phyloP scores from a whole-genome alignment of 2,113 vertebrate species.

The Amazona vittata region DNA sequence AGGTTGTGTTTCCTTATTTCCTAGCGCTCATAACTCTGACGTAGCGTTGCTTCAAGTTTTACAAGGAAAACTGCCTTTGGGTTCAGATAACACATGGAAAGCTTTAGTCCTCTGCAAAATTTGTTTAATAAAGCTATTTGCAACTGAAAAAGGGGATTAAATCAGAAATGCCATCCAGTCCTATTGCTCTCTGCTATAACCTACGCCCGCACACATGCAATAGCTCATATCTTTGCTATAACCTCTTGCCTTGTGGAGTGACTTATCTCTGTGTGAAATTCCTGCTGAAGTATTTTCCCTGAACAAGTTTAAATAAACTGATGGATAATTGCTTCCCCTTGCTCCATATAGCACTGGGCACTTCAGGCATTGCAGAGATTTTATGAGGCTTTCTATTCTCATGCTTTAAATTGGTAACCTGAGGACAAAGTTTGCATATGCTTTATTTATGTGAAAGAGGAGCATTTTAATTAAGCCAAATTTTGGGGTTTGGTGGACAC shows the following conservation, averaged over 20 bases:
- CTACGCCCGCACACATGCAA: not conserved
- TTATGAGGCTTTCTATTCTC: not conserved
- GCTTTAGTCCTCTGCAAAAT: not conserved
- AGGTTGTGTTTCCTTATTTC: conserved; percentile 18
- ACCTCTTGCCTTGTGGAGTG: not conserved
- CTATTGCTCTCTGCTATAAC: not conserved
- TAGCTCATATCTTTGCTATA: not conserved
- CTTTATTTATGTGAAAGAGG: not conserved
- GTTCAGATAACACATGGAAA: not conserved
- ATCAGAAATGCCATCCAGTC: not conserved
- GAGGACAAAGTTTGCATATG: not conserved
- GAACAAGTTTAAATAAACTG: conserved; percentile 65
- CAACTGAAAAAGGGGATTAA: not conserved
- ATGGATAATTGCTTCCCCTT: not conserved
- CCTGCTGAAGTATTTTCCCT: conserved; percentile 57
- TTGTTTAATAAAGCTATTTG: conserved; percentile 20
- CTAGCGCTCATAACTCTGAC: not conserved
- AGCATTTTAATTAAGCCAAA: not conserved
- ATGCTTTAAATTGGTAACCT: not conserved
- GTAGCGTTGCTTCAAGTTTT: not conserved
- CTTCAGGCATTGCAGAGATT: not conserved
- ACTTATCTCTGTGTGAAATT: conserved; percentile 44
- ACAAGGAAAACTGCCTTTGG: conserved; percentile 1
- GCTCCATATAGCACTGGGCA: not conserved
- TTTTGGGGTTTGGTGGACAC: not conserved